Base-by-base conservation (phyloP, 2,113 vertebrate genomes). In the Brevimyrus niger region DNA sequence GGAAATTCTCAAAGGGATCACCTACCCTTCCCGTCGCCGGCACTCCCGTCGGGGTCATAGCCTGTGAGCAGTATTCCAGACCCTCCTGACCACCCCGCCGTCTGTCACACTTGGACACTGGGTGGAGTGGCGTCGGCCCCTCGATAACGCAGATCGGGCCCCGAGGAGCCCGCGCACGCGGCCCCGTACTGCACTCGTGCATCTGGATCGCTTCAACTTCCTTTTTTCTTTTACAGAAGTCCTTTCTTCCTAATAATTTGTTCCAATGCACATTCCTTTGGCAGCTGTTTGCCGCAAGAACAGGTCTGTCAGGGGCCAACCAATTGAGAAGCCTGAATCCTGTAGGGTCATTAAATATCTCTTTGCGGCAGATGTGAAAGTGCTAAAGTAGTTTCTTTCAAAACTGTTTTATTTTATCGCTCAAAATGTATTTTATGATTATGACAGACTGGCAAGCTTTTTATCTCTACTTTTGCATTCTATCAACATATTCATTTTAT, bases 21-120 rank as follows among this genome's bases (percentile, higher is more conserved):
- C 86, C 94, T 92, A 94, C 93, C 92, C 91, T 92, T 92, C 92
- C 87, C 89, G 89, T 88, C 47, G 87, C 93, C 92, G 88, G 91
- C 90, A 90, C 92, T 89, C 93, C 93, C 93, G 92, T 91, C 92
- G 94, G 94, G 93, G 91, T 38, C 87, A 11, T 38, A 11, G 58
- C 6, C 19, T 2, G 21, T 10, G 8, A 84, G 82, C 82, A 44
- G 10, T 31, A n/a, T 84, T 47, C 80, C 3, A 19, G 38, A n/a
- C 82, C 58, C 35, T 15, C n/a, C 23, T 42, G 19, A 17, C 15
- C 27, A 3, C 17, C 84, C 58, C 3, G 17, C 31, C 13, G 47
- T 85, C 48, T 47, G 27, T 42, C 82, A 47, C 10, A 9, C 47
- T 55, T 4, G 85, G 1, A 38, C 27, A 4, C 46, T 69, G 90